Conservation (phyloP, 2,113 vertebrate genomes). For the Spea bombifrons region DNA sequence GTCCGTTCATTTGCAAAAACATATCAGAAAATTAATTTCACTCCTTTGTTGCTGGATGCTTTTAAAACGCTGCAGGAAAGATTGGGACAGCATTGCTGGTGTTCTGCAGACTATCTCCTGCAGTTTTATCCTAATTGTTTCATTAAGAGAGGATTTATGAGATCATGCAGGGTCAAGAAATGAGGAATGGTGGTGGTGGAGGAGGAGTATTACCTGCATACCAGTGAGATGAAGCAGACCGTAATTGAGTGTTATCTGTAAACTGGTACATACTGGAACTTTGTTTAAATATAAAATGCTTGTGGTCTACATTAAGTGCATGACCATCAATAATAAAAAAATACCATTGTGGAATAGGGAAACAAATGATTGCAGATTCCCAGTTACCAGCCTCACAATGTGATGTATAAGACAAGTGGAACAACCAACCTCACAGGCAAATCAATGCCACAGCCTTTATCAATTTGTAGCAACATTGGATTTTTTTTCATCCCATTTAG, state of each 20-base stretch:
- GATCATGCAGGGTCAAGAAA: conserved; percentile 33
- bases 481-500: too few relatives aligned
- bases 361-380: conserved; percentile 3
- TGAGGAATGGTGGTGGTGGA: conserved; percentile 18
- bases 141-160: conserved; percentile 43
- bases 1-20: too few relatives aligned
- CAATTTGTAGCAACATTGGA: too few relatives aligned
- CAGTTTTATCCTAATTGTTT: conserved; percentile 14
- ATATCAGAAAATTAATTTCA: too few relatives aligned
- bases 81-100: not conserved
- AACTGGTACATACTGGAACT: conserved; percentile 39
- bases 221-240: conserved; percentile 43
- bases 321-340: conserved; percentile 15
- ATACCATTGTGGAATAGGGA: conserved; percentile 6
- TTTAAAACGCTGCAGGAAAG: not conserved
- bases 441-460: too few relatives aligned
- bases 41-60: too few relatives aligned
- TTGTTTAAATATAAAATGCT: conserved; percentile 30
- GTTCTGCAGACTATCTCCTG: not conserved
- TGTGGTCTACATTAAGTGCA: conserved; percentile 23
- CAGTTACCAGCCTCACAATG: not conserved
- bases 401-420: not conserved
- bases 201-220: conserved; percentile 44
- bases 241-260: conserved; percentile 39
- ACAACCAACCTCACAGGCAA: too few relatives aligned